Evolutionary conservation across 2,113 vertebrate species (phyloP).

Genomic region (Oxyruncus cristatus): DNA sequence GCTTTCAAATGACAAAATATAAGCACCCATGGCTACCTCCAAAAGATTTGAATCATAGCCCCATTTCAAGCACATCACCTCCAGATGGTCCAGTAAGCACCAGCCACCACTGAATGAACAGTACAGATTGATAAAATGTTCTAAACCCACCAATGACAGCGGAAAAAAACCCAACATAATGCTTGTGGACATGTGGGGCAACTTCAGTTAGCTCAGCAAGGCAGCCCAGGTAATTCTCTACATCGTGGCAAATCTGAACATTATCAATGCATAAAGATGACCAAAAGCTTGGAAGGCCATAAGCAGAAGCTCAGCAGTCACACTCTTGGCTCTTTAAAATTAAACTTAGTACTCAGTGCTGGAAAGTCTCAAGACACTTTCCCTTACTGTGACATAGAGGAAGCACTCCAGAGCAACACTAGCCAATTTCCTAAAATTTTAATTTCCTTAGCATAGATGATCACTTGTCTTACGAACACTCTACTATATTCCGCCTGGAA

Average conservation of each 20-base stretch:
- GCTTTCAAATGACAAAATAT: background rate
- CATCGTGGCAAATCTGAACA: background rate
- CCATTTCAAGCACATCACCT: background rate
- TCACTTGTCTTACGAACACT: background rate
- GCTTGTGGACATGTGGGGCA: background rate
- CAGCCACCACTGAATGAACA: background rate
- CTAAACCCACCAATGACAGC: background rate
- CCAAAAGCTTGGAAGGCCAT: background rate
- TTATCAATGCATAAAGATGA: background rate
- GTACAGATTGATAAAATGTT: background rate
- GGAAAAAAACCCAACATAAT: background rate
- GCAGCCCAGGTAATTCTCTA: background rate
- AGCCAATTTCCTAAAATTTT: background rate
- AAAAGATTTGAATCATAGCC: background rate
- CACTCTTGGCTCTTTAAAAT: background rate
- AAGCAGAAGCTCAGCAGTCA: background rate
- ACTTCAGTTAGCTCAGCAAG: background rate
- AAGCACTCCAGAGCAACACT: background rate
- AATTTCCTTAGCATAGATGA: background rate
- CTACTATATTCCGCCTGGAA: background rate
- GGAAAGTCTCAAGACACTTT: background rate
- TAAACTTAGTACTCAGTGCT: background rate
- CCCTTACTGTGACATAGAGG: background rate
- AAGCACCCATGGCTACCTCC: background rate
- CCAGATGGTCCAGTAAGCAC: background rate